Conservation (phyloP, 2,888 invertebrate genomes). For the Rhingia rostrata region DNA sequence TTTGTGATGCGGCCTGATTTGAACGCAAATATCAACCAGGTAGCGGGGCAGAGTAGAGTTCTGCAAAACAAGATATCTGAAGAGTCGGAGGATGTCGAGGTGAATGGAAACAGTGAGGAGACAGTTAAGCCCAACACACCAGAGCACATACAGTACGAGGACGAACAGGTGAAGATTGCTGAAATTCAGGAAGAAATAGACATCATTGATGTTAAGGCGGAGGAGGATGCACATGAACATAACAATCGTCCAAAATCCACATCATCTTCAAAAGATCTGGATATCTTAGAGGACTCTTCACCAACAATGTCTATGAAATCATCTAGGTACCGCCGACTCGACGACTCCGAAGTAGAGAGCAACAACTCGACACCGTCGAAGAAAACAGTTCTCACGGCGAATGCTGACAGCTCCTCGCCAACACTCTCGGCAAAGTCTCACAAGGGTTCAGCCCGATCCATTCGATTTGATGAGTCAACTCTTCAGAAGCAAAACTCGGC, state of each 20-base stretch:
- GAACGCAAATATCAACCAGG: slow-evolving; percentile 55
- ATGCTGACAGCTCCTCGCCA: slow-evolving; percentile 75
- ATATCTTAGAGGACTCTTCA: slow-evolving; percentile 47
- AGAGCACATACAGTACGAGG: slow-evolving; percentile 34
- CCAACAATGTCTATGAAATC: slow-evolving; percentile 61
- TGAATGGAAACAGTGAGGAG: slow-evolving; percentile 53
- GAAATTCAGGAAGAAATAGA: not conserved
- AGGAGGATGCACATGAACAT: not conserved
- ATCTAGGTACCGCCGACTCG: slow-evolving; percentile 38
- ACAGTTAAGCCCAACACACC: slow-evolving; percentile 75
- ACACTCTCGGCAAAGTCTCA: slow-evolving; percentile 76
- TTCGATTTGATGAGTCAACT: slow-evolving; percentile 76
- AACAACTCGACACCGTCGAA: slow-evolving; percentile 65
- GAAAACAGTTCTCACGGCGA: slow-evolving; percentile 60
- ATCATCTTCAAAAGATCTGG: slow-evolving; percentile 59
- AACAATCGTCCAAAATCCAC: slow-evolving; percentile 33
- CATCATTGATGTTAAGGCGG: not conserved
- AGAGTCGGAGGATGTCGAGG: slow-evolving; percentile 46
- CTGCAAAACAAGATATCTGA: slow-evolving; percentile 73
- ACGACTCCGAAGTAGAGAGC: slow-evolving; percentile 63
- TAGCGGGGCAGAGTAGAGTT: slow-evolving; percentile 4
- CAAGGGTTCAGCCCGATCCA: slow-evolving; percentile 75
- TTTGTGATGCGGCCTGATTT: slow-evolving; percentile 76
- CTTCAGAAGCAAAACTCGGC: slow-evolving; percentile 60
- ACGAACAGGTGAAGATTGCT: slow-evolving; percentile 4